Percentiles rank a stretch among this genome's conserved stretches.
phyloP scores from a whole-genome alignment of 92 coral and sea anemone species.

The Phymanthus crucifer region DNA sequence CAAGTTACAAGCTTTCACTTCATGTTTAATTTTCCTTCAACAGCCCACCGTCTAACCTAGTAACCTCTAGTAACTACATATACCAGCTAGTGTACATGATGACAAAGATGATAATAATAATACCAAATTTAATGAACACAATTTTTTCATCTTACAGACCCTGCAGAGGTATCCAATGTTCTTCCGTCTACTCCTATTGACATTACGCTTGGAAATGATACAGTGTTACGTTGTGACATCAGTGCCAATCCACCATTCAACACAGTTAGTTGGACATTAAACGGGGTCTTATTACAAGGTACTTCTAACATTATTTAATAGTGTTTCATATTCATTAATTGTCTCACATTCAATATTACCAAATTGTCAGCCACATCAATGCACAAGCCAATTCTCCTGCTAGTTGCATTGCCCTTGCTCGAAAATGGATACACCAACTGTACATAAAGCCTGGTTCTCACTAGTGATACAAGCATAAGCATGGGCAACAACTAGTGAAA shows the following conservation, averaged over 20 bases:
- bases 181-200: neutral
- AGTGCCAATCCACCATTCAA: slow-evolving; percentile 19
- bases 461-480: no score
- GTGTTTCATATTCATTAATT: neutral
- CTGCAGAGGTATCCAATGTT: slow-evolving; percentile 32
- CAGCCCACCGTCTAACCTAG: no score
- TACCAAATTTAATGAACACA: neutral
- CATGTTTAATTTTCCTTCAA: no score
- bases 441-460: no score
- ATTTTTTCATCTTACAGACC: slow-evolving; percentile 20
- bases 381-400: neutral
- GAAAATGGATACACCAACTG: no score
- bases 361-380: no score
- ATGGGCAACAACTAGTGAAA: no score
- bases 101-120: neutral
- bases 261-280: slow-evolving; percentile 18
- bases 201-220: neutral
- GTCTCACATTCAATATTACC: neutral
- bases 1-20: no score
- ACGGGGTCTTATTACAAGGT: neutral
- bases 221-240: slow-evolving; percentile 26
- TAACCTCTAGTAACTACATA: no score
- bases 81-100: no score
- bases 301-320: neutral
- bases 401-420: no score